phyloP scores from a whole-genome alignment of 2,888 invertebrate genomes.

The Pandemis heparana region DNA sequence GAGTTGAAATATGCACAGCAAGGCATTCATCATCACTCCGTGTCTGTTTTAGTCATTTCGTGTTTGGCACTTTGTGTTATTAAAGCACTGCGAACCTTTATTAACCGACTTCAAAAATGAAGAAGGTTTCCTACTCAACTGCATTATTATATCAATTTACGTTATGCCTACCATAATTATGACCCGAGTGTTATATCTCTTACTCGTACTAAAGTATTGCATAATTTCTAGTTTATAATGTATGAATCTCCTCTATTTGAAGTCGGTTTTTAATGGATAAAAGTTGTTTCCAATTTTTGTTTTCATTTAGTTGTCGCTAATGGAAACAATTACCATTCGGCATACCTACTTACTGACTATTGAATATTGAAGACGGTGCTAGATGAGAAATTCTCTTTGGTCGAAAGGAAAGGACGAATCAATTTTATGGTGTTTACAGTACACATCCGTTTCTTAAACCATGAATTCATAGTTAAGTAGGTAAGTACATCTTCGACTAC shows the following conservation, averaged over 20 bases:
- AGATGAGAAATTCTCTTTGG: not conserved
- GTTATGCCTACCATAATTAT: not conserved
- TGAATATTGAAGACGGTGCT: too few relatives aligned
- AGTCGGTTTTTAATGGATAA: not conserved
- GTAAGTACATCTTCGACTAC: too few relatives aligned
- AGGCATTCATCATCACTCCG: not conserved
- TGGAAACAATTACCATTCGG: not conserved
- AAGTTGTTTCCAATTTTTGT: not conserved
- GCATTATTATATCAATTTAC: too few relatives aligned
- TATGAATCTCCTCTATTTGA: not conserved
- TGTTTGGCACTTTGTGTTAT: not conserved
- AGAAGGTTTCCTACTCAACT: not conserved
- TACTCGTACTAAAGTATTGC: not conserved
- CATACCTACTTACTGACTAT: not conserved
- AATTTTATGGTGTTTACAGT: too few relatives aligned
- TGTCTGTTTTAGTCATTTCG: not conserved
- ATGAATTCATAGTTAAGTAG: too few relatives aligned
- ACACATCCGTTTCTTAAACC: too few relatives aligned
- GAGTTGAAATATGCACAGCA: slow-evolving; percentile 15
- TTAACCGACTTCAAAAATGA: not conserved
- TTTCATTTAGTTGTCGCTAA: not conserved
- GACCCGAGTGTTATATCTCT: not conserved
- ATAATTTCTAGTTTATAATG: not conserved
- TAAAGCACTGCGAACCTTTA: not conserved
- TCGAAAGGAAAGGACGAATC: not conserved